Conservation (phyloP, 2,888 invertebrate species). For the Agelastica alni region DNA sequence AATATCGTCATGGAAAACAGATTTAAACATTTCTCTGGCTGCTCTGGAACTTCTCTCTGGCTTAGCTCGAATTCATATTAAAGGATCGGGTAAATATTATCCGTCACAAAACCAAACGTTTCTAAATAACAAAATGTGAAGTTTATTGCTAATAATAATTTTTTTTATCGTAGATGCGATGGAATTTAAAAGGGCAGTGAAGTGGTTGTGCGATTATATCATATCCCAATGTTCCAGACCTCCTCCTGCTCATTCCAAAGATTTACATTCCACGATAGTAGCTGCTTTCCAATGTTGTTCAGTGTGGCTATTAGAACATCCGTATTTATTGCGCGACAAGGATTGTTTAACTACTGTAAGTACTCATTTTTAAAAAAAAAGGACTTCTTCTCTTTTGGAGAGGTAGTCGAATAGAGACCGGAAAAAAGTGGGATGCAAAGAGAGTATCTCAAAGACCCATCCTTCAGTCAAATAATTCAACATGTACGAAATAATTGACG, state of each 20-base stretch:
- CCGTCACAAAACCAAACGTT: too few relatives aligned
- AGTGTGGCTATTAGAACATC: slow-evolving; percentile 91
- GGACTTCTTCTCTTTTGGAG: too few relatives aligned
- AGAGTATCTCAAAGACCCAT: too few relatives aligned
- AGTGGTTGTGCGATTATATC: slow-evolving; percentile 98
- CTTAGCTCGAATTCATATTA: slow-evolving; percentile 85
- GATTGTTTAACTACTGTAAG: slow-evolving; percentile 87
- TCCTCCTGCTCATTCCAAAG: slow-evolving; percentile 90
- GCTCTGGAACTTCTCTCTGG: slow-evolving; percentile 91
- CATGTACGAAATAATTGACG: too few relatives aligned
- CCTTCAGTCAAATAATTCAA: too few relatives aligned
- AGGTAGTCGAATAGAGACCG: too few relatives aligned
- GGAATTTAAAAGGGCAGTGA: slow-evolving; percentile 90
- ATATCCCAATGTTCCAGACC: slow-evolving; percentile 93
- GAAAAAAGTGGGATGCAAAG: too few relatives aligned
- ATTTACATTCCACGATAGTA: slow-evolving; percentile 92
- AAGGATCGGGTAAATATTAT: slow-evolving; percentile 83
- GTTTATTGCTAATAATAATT: too few relatives aligned
- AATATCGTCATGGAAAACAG: slow-evolving; percentile 95
- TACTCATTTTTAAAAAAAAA: too few relatives aligned
- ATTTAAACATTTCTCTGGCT: slow-evolving; percentile 90
- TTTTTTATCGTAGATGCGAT: too few relatives aligned
- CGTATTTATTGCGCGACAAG: slow-evolving; percentile 85
- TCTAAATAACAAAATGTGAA: too few relatives aligned
- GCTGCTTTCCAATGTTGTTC: slow-evolving; percentile 90